Conservation (phyloP, 2,113 vertebrate genomes). For the Emydura subglobosa region DNA sequence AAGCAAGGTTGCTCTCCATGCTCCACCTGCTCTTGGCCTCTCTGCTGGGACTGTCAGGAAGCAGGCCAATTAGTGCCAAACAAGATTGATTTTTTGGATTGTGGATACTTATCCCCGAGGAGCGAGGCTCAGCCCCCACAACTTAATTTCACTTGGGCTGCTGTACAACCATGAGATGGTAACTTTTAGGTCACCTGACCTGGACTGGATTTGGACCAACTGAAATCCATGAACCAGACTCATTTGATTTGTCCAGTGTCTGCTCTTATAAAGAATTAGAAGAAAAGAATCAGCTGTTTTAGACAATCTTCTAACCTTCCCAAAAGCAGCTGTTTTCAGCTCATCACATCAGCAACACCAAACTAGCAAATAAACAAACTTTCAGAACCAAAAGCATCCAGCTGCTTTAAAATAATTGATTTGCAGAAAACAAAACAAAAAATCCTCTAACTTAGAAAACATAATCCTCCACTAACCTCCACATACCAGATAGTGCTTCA, state of each 20-base stretch:
- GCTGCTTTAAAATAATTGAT: neutral
- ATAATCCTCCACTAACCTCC: neutral
- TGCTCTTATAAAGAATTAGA: neutral
- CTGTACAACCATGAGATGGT: neutral
- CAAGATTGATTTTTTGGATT: slow-evolving; percentile 21
- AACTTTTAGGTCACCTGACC: neutral
- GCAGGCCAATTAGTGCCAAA: slow-evolving; percentile 1
- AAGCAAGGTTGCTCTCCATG: slow-evolving; percentile 25
- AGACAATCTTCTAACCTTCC: neutral
- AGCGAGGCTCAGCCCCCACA: neutral
- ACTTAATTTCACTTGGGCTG: neutral
- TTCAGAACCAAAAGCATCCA: neutral
- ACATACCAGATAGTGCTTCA: neutral
- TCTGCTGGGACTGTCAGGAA: neutral
- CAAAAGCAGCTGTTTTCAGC: neutral
- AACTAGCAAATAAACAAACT: neutral
- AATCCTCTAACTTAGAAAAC: neutral
- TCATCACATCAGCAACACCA: neutral
- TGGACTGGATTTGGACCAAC: neutral
- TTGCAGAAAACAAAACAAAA: neutral
- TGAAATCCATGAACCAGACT: slow-evolving; percentile 13
- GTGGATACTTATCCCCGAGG: neutral
- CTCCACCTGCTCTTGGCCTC: slow-evolving; percentile 13
- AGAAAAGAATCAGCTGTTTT: neutral
- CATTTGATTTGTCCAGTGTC: slow-evolving; percentile 12